Evolutionary conservation across 2,888 invertebrate genomes (phyloP), one percentile per base, ranked within the genome.

Genomic region (Caenorhabditis zanzibari): DNA sequence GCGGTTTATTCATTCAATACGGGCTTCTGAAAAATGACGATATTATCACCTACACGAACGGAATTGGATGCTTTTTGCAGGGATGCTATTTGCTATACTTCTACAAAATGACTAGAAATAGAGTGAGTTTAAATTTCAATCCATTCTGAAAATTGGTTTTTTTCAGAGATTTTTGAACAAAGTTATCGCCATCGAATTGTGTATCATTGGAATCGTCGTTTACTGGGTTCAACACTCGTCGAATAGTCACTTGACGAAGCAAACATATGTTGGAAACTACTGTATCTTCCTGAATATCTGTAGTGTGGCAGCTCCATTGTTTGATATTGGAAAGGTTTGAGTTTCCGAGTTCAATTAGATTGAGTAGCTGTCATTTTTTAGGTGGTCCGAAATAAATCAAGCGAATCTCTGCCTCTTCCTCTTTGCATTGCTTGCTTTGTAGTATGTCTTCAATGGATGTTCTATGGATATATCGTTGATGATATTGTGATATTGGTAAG

Each of bases 331-430:
- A 63, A 86, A 87, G 66, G 88, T 87, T 54, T 10, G 3, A 28
- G 14, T 26, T 28, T 49, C 19, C 10, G 24, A 28, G 38, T 47
- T 19, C 47, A n/a, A 26, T 68, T 56, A 59, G 5, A 12, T n/a
- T 38, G 64, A 14, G 1, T 26, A n/a, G 12, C 26, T n/a, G 49
- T 3, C 38, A 22, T 9, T 58, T 94, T 94, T 88, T 94, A 95
- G 77, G 95, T 97, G 73, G 95, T 97, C 41, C 94, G 94, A 91
- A 95, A 95, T 19, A 95, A 96, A 93, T 96, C 95, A 93, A 96
- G 97, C 0, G 96, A 95, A 83, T 95, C 95, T 47, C 94, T 98
- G 93, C 97, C 97, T 6, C 96, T 97, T 92, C 96, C 96, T 10
- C 94, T 97, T 80, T 96, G 96, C 90, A 93, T 96, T 44, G 95